Conservation (phyloP, 2,113 vertebrate genomes). For the Pardalotus punctatus region DNA sequence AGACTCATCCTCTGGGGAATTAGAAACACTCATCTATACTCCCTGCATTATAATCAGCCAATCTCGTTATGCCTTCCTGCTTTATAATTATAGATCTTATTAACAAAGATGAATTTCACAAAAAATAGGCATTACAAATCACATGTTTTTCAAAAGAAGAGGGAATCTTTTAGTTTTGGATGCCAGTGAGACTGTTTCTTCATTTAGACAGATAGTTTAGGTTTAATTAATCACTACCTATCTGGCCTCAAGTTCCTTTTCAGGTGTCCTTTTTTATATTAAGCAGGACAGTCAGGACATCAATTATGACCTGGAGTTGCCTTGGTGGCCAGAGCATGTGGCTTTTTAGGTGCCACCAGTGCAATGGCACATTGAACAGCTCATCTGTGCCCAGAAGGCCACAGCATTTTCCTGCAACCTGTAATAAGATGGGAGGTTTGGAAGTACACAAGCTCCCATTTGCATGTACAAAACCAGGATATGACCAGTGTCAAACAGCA, state of each 20-base stretch:
- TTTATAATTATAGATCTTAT: slow-evolving; percentile 69
- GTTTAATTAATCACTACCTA: neutral
- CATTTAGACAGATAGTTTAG: neutral
- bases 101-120: slow-evolving; percentile 46
- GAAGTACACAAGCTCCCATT: neutral
- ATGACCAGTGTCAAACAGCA: neutral
- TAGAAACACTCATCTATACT: slow-evolving; percentile 28
- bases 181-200: slow-evolving; percentile 1
- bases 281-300: neutral
- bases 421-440: neutral
- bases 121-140: slow-evolving; percentile 51
- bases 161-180: neutral
- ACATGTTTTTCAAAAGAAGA: slow-evolving; percentile 1
- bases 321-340: neutral
- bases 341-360: neutral
- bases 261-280: neutral
- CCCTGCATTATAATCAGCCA: slow-evolving; percentile 30
- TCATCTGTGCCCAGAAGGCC: neutral
- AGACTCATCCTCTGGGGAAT: neutral
- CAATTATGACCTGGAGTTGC: neutral
- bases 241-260: neutral
- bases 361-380: neutral
- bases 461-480: neutral
- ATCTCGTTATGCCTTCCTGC: slow-evolving; percentile 52
- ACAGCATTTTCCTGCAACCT: neutral